A percentile compares a stretch with the other conserved stretches of the same genome.
These are phyloP conservation scores for Eriocheir sinensis DNA, from an alignment of 1,140 invertebrate genomes.

Conservation along the genomic window DNA sequence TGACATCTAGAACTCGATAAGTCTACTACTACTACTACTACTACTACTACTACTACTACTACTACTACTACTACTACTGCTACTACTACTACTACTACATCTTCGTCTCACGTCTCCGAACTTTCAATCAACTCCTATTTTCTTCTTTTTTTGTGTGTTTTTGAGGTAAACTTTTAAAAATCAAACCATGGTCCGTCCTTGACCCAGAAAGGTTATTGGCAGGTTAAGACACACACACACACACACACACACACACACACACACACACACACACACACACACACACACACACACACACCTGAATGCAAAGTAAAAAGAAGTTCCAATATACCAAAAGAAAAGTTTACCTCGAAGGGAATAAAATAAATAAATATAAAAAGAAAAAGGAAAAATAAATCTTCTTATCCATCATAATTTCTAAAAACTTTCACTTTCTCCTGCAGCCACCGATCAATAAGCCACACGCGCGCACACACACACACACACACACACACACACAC, in stretches of 20 bases:
- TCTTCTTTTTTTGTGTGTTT: not conserved
- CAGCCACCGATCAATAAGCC: too few relatives aligned
- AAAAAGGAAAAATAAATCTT: too few relatives aligned
- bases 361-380: too few relatives aligned
- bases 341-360: too few relatives aligned
- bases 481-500: not conserved
- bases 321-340: too few relatives aligned
- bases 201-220: not conserved
- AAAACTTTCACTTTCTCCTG: too few relatives aligned
- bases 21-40: slow-evolving; percentile 34
- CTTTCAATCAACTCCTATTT: too few relatives aligned
- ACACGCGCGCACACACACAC: too few relatives aligned
- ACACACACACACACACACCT: not conserved
- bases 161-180: not conserved
- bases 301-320: too few relatives aligned
- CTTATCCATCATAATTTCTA: too few relatives aligned
- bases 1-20: not conserved
- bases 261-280: not conserved
- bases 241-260: slow-evolving; percentile 48
- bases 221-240: not conserved
- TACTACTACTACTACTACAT: slow-evolving; percentile 30
- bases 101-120: too few relatives aligned
- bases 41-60: slow-evolving; percentile 24
- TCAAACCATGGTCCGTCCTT: not conserved
- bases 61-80: not conserved